Conservation (phyloP, 2,113 vertebrate genomes). For the Embiotoca jacksoni region DNA sequence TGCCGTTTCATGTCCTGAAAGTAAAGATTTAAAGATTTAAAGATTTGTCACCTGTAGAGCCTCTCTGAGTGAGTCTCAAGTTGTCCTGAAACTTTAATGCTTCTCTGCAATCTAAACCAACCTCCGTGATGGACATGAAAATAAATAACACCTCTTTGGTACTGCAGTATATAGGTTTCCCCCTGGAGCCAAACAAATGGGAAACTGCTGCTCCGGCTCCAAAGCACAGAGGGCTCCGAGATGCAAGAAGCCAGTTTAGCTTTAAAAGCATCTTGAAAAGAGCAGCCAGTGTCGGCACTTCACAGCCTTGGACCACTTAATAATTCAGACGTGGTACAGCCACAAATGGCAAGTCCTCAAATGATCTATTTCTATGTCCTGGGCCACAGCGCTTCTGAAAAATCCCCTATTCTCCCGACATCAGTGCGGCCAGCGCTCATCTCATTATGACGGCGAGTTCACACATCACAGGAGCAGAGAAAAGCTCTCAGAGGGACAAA, state of each 20-base stretch:
- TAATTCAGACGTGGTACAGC: constrained; percentile 71
- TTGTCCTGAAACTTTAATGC: constrained; percentile 14
- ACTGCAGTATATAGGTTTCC: neutral
- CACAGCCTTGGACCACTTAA: constrained; percentile 63
- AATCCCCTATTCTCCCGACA: constrained; percentile 40
- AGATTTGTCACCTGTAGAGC: neutral
- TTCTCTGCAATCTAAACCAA: neutral
- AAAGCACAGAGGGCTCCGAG: constrained; percentile 10
- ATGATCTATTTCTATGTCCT: constrained; percentile 64
- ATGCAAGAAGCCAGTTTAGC: constrained; percentile 44
- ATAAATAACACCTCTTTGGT: constrained; percentile 7
- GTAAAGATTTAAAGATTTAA: neutral
- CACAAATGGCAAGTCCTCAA: constrained; percentile 48
- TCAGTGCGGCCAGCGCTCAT: neutral
- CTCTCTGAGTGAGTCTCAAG: too few species aligned
- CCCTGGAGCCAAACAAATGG: constrained; percentile 30
- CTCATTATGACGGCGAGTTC: constrained; percentile 36
- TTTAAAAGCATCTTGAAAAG: constrained; percentile 63
- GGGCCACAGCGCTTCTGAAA: constrained; percentile 28
- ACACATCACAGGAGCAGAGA: constrained; percentile 25
- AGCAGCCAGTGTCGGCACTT: constrained; percentile 48
- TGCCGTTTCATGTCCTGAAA: too few species aligned
- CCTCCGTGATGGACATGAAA: constrained; percentile 17
- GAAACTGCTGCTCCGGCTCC: constrained; percentile 36
- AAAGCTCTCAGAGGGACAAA: constrained; percentile 16